These are phyloP conservation scores for Leptopilina boulardi DNA, from an alignment of 1,140 invertebrate species.

Conservation along the genomic window DNA sequence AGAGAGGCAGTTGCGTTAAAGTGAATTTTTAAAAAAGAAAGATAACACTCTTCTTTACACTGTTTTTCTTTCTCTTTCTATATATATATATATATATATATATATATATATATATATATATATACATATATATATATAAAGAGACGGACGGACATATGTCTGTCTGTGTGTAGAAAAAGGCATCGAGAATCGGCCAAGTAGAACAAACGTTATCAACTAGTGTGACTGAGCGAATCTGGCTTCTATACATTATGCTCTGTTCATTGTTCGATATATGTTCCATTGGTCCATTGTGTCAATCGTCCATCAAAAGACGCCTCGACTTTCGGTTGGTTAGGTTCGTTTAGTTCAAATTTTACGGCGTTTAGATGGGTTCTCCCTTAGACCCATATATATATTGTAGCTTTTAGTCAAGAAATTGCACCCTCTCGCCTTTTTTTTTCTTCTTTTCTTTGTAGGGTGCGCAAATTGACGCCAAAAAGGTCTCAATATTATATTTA, in stretches of 20 bases:
- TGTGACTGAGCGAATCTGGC: conserved; percentile 6
- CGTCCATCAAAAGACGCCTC: conserved; percentile 10
- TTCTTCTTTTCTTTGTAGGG: not conserved
- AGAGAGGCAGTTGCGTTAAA: no score
- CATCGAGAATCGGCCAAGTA: conserved; percentile 7
- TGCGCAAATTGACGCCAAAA: not conserved
- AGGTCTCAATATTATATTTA: no score
- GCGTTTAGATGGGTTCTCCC: not conserved
- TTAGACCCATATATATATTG: not conserved
- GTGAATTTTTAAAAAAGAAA: no score
- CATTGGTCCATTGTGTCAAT: not conserved
- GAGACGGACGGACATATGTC: no score
- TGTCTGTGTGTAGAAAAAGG: no score
- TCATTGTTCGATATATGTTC: conserved; percentile 1
- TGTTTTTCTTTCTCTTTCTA: no score
- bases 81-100: no score
- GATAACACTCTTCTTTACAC: no score
- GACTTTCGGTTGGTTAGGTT: not conserved
- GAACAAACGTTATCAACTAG: conserved; percentile 25
- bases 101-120: no score
- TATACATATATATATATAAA: no score
- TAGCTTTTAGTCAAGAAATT: conserved; percentile 10
- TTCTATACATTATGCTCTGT: not conserved
- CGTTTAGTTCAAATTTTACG: conserved; percentile 21
- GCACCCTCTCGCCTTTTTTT: not conserved